Conservation (phyloP, 2,113 vertebrate genomes). For the Alligator mississippiensis region DNA sequence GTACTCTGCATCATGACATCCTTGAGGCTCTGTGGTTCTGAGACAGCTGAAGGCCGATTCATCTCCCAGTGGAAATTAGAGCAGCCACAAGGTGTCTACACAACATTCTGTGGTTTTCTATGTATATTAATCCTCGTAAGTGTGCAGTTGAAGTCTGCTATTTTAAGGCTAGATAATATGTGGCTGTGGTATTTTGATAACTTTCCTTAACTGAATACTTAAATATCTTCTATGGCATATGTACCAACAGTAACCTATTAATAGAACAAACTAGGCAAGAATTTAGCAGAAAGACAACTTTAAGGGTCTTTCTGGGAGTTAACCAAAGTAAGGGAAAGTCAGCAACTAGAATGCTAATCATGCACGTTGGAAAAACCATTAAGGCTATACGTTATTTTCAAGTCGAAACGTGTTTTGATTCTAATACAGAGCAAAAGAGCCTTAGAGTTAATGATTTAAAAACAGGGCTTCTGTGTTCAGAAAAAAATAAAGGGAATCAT, state of each 20-base stretch:
- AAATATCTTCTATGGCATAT: not conserved
- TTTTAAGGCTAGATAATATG: too few relatives aligned
- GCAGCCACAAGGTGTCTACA: too few relatives aligned
- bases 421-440: not conserved
- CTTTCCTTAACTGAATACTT: not conserved
- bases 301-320: accelerated
- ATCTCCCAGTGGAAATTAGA: not conserved
- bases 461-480: not conserved
- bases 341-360: not conserved
- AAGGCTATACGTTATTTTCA: not conserved
- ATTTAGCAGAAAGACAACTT: not conserved
- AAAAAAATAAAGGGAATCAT: not conserved
- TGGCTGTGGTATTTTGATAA: accelerated
- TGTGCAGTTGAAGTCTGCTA: too few relatives aligned
- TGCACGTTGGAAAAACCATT: accelerated
- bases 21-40: too few relatives aligned
- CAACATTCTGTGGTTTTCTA: too few relatives aligned
- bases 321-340: not conserved
- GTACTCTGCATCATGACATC: too few relatives aligned
- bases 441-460: slow-evolving; percentile 4
- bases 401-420: not conserved
- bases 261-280: not conserved
- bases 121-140: too few relatives aligned
- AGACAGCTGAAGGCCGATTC: too few relatives aligned
- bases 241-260: not conserved